Conservation (phyloP, 2,888 invertebrate genomes). For the Aspidiotus destructor region DNA sequence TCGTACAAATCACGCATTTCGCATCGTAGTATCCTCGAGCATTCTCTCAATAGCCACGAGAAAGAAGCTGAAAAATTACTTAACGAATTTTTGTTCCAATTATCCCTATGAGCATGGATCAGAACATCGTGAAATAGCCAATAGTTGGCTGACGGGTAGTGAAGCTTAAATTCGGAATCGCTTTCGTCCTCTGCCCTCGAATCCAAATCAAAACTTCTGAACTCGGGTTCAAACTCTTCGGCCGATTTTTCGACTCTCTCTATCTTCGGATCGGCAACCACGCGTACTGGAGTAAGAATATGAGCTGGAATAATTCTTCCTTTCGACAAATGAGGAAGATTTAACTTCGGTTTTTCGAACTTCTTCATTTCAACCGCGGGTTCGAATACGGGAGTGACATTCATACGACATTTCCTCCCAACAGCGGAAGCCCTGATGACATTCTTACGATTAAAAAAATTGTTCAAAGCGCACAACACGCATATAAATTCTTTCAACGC, state of each 20-base stretch:
- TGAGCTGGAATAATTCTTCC: constrained; percentile 6
- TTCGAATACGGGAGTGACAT: not conserved
- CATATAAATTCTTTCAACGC: not conserved
- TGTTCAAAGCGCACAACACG: not conserved
- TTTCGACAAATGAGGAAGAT: not conserved
- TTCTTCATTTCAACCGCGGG: not conserved
- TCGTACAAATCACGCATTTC: constrained; percentile 13
- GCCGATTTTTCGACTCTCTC: not conserved
- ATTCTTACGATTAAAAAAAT: too few relatives aligned
- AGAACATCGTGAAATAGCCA: constrained; percentile 25
- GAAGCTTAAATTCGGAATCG: not conserved
- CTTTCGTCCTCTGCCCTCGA: not conserved
- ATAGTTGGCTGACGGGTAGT: not conserved
- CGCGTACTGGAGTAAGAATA: not conserved
- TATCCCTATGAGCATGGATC: not conserved
- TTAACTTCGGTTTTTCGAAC: not conserved
- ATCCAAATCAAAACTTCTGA: not conserved
- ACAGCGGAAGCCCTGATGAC: too few relatives aligned
- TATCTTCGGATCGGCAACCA: not conserved
- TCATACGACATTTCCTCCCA: too few relatives aligned
- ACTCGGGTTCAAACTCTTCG: not conserved
- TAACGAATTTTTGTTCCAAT: not conserved
- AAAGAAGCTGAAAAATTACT: constrained; percentile 16
- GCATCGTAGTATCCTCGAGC: not conserved
- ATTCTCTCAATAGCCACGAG: constrained; percentile 19